Base-by-base conservation (phyloP, 2,888 invertebrate species). In the Apamea anceps region DNA sequence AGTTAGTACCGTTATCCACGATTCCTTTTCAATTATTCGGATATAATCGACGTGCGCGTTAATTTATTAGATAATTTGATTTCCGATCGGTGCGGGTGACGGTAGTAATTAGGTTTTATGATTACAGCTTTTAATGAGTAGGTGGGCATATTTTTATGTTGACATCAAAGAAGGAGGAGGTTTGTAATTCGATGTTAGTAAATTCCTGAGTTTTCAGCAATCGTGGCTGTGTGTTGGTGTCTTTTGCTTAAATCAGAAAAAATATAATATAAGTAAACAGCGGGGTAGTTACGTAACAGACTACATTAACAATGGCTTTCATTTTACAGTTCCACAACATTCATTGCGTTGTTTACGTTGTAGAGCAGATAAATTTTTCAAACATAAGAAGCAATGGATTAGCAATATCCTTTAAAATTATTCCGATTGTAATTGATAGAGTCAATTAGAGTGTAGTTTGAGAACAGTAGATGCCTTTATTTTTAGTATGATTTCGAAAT, bases 61-160 rank as follows among this genome's bases (percentile, higher is more conserved):
- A 93, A 94, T 94, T 94, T 94, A 94, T 95, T 95, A 95, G 94
- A 94, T 94, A 94, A 95, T 95, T 94, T 92, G 89, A 93, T 94
- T 93, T 92, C 84, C 90, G 90, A 91, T 91, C 90, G 86, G 88
- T 91, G 90, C 85, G 83, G 76, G 79, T 81, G 85, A 82, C 75
- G 84, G 77, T 84, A 75, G 84, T 89, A 91, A 91, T 91, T 91
- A 90, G 81, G 85, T 91, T 91, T 87, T 90, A 87, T 87, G 86
- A 88, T 90, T 75, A 88, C 68, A 65, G 73, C 21, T 79, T 81
- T 85, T 86, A 86, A 82, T 88, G 73, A 87, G 81, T 70, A 60
- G 62, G 65, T 72, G 28, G n/a, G 37, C 67, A 65, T 75, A 84
- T 60, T 86, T 87, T 88, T 86, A 80, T 77, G 2, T 4, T 10